Conservation (phyloP, 1,140 invertebrate genomes). For the Atta cephalotes region DNA sequence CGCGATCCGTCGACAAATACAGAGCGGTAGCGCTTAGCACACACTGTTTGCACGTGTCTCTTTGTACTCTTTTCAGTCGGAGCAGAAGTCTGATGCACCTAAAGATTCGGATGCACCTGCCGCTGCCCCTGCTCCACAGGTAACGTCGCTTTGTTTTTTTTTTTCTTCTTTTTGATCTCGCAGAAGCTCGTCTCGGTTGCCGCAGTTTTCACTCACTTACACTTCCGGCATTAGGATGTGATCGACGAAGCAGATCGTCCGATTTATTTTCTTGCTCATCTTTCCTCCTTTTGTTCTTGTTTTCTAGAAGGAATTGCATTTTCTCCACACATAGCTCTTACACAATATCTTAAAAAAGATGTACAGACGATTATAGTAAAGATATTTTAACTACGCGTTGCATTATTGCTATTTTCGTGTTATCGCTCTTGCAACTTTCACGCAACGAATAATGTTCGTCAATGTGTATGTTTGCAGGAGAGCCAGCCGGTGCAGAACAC, state of each 20-base stretch:
- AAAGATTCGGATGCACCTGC: constrained; percentile 84
- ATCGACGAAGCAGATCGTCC: neutral
- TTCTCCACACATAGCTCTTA: neutral
- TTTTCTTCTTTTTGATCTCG: neutral
- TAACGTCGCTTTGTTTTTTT: constrained; percentile 79
- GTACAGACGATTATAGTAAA: constrained; percentile 14
- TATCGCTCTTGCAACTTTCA: neutral
- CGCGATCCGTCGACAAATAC: constrained; percentile 66
- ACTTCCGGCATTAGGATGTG: constrained; percentile 39
- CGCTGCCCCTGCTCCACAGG: constrained; percentile 83
- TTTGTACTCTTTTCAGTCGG: constrained; percentile 85
- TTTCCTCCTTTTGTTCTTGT: constrained; percentile 61
- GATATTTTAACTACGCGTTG: constrained; percentile 31
- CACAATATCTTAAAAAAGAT: neutral
- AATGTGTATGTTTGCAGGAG: constrained; percentile 82
- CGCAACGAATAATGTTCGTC: neutral
- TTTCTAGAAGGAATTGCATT: constrained; percentile 35
- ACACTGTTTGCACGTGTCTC: constrained; percentile 85
- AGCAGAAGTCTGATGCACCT: constrained; percentile 85
- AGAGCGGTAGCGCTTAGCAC: constrained; percentile 74
- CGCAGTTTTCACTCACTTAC: constrained; percentile 36
- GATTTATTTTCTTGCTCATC: constrained; percentile 56
- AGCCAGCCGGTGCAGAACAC: constrained; percentile 87
- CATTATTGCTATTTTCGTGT: neutral
- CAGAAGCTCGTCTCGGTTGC: constrained; percentile 48